Percentiles rank a stretch among this genome's conserved stretches.
Evolutionary conservation across 2,888 invertebrate genomes (phyloP).

Genomic region (Caenorhabditis imperialis): DNA sequence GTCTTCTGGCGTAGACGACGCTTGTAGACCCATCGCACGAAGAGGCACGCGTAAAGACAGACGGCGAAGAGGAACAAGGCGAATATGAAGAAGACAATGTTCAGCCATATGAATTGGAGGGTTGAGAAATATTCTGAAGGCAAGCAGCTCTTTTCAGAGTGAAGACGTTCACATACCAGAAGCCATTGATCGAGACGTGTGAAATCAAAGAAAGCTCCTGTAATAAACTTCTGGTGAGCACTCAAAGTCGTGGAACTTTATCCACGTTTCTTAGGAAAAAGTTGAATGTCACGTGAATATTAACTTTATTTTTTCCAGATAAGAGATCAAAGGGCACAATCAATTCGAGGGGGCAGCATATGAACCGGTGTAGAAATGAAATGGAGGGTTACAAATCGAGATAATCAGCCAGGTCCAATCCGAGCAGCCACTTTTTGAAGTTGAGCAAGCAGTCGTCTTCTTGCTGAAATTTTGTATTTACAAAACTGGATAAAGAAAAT

Average conservation of each 20-base stretch:
- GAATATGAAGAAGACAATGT: conserved; percentile 45
- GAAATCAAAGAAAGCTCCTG: not conserved
- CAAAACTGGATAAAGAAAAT: not conserved
- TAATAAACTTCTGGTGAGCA: no score
- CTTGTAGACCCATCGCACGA: conserved; percentile 52
- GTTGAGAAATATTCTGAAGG: conserved; percentile 39
- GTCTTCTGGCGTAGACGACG: conserved; percentile 44
- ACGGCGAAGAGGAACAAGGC: conserved; percentile 38
- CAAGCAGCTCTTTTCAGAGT: not conserved
- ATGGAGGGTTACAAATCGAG: conserved; percentile 48
- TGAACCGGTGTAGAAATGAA: no score
- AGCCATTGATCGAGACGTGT: conserved; percentile 26
- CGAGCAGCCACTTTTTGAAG: conserved; percentile 64
- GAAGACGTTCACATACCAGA: conserved; percentile 12
- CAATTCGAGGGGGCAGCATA: no score
- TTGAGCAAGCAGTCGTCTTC: conserved; percentile 14
- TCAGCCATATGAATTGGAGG: conserved; percentile 46
- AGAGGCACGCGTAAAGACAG: conserved; percentile 45
- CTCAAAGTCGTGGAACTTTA: no score
- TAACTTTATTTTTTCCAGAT: no score
- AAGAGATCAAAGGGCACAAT: no score
- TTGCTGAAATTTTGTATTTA: conserved; percentile 16
- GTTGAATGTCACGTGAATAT: no score
- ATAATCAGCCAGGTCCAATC: conserved; percentile 64
- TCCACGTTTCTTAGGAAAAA: no score